Conservation (phyloP, 1,140 invertebrate genomes). For the Subanguina moxae region DNA sequence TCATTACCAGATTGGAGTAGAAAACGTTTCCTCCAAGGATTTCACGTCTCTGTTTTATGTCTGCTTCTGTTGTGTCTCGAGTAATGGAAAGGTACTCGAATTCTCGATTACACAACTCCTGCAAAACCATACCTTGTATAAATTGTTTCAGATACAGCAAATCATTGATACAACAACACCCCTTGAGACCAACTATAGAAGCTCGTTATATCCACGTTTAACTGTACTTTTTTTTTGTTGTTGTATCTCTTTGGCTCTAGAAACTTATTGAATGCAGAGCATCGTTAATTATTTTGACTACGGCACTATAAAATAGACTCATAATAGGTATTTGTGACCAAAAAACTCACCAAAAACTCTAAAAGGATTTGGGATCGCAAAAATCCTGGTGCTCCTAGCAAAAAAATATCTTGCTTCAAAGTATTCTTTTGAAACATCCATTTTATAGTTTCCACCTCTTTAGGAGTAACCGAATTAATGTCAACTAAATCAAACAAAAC, state of each 20-base stretch:
- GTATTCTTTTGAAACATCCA: constrained; percentile 65
- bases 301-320: too few relatives aligned
- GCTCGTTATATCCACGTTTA: too few relatives aligned
- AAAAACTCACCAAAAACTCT: constrained; percentile 66
- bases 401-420: constrained; percentile 87
- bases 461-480: constrained; percentile 5
- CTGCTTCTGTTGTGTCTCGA: constrained; percentile 89
- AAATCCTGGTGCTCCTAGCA: constrained; percentile 82
- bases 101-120: constrained; percentile 79
- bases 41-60: constrained; percentile 89
- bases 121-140: constrained; percentile 27
- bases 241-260: too few relatives aligned
- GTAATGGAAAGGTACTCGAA: constrained; percentile 88
- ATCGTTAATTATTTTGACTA: too few relatives aligned
- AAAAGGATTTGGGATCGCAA: constrained; percentile 74
- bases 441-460: constrained; percentile 40
- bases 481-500: constrained; percentile 13
- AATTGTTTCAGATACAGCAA: too few relatives aligned
- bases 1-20: constrained; percentile 83
- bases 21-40: constrained; percentile 78
- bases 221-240: too few relatives aligned
- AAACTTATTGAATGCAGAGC: too few relatives aligned
- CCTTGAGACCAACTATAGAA: too few relatives aligned
- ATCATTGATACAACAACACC: too few relatives aligned
- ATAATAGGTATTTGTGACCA: constrained; percentile 40